These are phyloP conservation scores for Diplodus sargus DNA, from an alignment of 2,797 vertebrate genomes.

Conservation along the genomic window DNA sequence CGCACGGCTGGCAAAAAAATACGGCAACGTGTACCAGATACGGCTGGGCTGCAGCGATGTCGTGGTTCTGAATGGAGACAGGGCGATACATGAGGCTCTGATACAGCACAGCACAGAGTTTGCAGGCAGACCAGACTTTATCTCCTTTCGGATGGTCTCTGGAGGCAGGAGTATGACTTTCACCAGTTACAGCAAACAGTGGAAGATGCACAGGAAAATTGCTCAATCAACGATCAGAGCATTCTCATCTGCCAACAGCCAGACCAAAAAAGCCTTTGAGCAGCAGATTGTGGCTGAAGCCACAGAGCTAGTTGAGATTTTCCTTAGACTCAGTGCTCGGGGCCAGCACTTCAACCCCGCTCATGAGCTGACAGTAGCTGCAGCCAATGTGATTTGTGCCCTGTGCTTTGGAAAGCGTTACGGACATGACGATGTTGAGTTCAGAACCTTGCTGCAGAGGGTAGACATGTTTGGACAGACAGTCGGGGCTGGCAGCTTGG, in stretches of 20 bases:
- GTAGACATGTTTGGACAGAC: conserved; percentile 85
- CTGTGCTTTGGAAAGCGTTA: conserved; percentile 91
- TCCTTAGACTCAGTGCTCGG: conserved; percentile 72
- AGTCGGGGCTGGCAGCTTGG: conserved; percentile 88
- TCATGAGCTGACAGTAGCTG: conserved; percentile 83
- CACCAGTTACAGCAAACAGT: conserved; percentile 82
- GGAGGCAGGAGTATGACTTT: conserved; percentile 86
- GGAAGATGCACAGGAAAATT: conserved; percentile 87
- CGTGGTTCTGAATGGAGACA: conserved; percentile 87
- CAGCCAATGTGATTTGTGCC: conserved; percentile 88
- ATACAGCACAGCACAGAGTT: conserved; percentile 81
- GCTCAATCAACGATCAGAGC: conserved; percentile 86
- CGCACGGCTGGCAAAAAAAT: conserved; percentile 82
- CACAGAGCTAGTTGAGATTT: conserved; percentile 78
- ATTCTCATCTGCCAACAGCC: conserved; percentile 83
- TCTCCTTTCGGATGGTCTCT: conserved; percentile 82
- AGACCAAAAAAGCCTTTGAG: conserved; percentile 84
- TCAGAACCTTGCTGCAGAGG: conserved; percentile 79
- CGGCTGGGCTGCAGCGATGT: conserved; percentile 84
- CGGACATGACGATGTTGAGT: conserved; percentile 84
- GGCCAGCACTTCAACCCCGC: conserved; percentile 81
- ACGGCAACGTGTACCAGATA: conserved; percentile 90
- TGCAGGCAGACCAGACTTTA: conserved; percentile 86
- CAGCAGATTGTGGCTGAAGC: conserved; percentile 86
- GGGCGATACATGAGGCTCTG: conserved; percentile 86